Base-by-base conservation (phyloP, 1,140 invertebrate species). In the Drosophila athabasca region DNA sequence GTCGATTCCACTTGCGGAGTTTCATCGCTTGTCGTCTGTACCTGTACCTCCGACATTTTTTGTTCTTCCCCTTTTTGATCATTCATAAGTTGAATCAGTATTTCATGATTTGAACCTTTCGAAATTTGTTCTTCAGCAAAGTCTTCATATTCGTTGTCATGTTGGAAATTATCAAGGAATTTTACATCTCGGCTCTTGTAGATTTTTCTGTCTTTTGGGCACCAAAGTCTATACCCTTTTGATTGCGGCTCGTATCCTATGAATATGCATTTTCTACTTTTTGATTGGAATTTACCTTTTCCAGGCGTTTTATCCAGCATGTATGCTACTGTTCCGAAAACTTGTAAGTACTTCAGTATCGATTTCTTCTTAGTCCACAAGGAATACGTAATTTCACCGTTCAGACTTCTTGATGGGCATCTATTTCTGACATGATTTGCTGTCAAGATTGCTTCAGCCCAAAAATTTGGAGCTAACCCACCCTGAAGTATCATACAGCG, bases 101-200 rank as follows among this genome's bases (percentile, higher is more conserved):
- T 22, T 11, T 46, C 45, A 19, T 46, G 45, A 7, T 22, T 48
- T 48, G 17, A 8, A 22, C 6, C 9, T 29, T 29, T 29, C 26
- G 26, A 6, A 48, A 8, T 9, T 19, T 52, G 13, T 11, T 9
- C 17, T 29, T 31, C 15, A 17, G 35, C 15, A 17, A 49, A 52
- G 31, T 52, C 50, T 29, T 52, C 50, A 52, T 35, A 35, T 7
- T 52, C 8, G 29, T 35, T 52, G 8, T 31, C 50, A 15, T 52
- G 9, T 15, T 52, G n/a, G n/a, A 31, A 52, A 11, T 52, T 17
- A 29, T 52, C 50, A 35, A 52, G 15, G n/a, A 52, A 52, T 15
- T 29, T 52, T 31, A 52, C 50, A 52, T 31, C 8, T 52, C n/a
- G 26, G 50, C 26, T 35, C 31, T 52, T 52, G 50, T 52, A 52